These are phyloP conservation scores for Lepidurus packardi DNA, from an alignment of 1,140 invertebrate species.

Conservation along the genomic window DNA sequence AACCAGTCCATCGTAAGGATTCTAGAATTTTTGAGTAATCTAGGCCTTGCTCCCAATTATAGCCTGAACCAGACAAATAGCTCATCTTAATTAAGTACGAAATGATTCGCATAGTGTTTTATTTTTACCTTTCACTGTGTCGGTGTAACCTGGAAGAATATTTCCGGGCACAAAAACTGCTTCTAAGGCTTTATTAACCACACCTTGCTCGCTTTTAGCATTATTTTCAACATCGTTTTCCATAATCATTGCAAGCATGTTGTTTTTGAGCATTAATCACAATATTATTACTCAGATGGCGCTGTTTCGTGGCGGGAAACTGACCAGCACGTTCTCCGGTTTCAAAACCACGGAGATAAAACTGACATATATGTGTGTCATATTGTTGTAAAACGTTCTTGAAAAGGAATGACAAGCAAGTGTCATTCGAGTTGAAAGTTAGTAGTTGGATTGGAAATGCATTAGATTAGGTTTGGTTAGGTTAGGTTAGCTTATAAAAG, in stretches of 20 bases:
- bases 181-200: conserved; percentile 31
- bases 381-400: too few species aligned
- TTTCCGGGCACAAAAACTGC: conserved; percentile 32
- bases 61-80: conserved; percentile 51
- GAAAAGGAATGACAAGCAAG: not conserved
- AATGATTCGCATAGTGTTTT: not conserved
- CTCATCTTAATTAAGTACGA: not conserved
- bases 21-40: conserved; percentile 79
- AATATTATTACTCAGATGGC: not conserved
- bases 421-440: too few species aligned
- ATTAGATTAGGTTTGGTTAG: not conserved
- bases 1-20: conserved; percentile 75
- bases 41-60: conserved; percentile 89
- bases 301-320: not conserved
- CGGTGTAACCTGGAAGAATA: conserved; percentile 27
- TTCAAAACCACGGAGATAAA: too few species aligned
- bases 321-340: too few species aligned
- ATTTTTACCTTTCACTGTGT: conserved; percentile 30
- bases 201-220: not conserved
- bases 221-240: not conserved
- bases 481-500: not conserved
- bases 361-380: too few species aligned
- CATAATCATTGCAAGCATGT: not conserved
- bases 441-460: too few species aligned
- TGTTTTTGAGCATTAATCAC: not conserved